phyloP scores from a whole-genome alignment of 2,113 vertebrate genomes.

The Phycodurus eques region DNA sequence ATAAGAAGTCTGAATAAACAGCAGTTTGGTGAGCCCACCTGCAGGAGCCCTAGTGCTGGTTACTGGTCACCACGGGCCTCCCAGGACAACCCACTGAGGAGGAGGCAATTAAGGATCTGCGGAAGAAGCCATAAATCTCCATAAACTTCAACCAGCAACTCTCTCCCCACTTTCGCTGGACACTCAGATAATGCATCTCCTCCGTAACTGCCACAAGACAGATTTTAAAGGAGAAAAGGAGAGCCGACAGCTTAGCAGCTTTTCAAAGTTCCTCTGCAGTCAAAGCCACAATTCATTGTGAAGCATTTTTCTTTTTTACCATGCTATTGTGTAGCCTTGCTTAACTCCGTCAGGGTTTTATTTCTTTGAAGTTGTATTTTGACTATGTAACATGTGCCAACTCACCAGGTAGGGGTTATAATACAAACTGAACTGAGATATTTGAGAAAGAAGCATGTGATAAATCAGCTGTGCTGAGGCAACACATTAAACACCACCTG shows the following conservation, averaged over 20 bases:
- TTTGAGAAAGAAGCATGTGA: neutral
- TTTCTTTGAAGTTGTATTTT: neutral
- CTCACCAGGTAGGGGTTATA: neutral
- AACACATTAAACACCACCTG: neutral
- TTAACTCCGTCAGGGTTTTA: neutral
- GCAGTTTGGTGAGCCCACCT: constrained; percentile 67
- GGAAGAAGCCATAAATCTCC: constrained; percentile 79
- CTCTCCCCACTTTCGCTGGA: constrained; percentile 61
- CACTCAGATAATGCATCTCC: constrained; percentile 60
- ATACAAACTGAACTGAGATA: neutral
- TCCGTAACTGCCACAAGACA: constrained; percentile 35
- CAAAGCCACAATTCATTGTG: constrained; percentile 17
- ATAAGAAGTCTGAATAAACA: constrained; percentile 69
- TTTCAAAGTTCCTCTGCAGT: constrained; percentile 18
- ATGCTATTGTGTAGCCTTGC: neutral
- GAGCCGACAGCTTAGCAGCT: constrained; percentile 30
- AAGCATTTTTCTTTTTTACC: neutral
- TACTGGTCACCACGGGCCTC: constrained; percentile 52
- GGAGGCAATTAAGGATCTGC: constrained; percentile 71
- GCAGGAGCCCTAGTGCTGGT: constrained; percentile 59
- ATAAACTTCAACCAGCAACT: constrained; percentile 73
- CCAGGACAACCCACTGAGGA: constrained; percentile 71
- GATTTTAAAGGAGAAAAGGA: constrained; percentile 27
- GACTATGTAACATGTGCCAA: neutral
- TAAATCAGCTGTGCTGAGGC: neutral